phyloP scores from a whole-genome alignment of 1,140 invertebrate species.

The Euura lappo region DNA sequence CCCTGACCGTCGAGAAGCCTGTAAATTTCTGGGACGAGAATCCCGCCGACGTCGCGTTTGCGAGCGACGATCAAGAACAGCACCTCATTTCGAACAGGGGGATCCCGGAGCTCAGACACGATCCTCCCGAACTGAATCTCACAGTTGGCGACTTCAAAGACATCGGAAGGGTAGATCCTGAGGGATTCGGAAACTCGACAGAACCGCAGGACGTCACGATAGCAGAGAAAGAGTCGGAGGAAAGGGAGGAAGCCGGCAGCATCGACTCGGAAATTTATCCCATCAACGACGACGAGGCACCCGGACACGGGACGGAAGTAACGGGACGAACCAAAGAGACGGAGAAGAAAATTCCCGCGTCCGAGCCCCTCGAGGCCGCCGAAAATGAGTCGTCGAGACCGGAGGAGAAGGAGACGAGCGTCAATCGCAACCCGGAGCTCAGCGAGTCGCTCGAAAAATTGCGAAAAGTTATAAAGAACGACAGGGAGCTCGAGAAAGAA shows the following conservation, averaged over 20 bases:
- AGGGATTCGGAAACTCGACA: constrained; percentile 26
- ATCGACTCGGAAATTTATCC: too few species aligned
- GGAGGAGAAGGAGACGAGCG: background rate
- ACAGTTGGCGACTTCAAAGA: constrained; percentile 46
- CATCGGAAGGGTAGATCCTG: constrained; percentile 45
- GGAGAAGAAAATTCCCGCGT: background rate
- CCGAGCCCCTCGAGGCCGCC: background rate
- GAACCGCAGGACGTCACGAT: too few species aligned
- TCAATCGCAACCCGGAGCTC: background rate
- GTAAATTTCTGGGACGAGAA: constrained; percentile 45
- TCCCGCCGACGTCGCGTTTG: constrained; percentile 18
- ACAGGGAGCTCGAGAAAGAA: background rate
- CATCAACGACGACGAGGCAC: background rate
- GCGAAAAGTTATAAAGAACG: constrained; percentile 1
- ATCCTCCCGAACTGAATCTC: constrained; percentile 41
- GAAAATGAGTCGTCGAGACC: background rate
- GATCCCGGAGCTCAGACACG: constrained; percentile 39
- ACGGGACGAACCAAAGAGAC: background rate
- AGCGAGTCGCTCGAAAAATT: background rate
- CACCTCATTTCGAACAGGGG: constrained; percentile 16
- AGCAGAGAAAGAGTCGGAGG: too few species aligned
- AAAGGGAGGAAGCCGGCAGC: too few species aligned
- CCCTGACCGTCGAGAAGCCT: constrained; percentile 32
- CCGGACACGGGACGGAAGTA: background rate
- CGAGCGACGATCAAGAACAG: constrained; percentile 7